Evolutionary conservation across 2,797 vertebrate species (phyloP).

Genomic region (Trachurus trachurus): DNA sequence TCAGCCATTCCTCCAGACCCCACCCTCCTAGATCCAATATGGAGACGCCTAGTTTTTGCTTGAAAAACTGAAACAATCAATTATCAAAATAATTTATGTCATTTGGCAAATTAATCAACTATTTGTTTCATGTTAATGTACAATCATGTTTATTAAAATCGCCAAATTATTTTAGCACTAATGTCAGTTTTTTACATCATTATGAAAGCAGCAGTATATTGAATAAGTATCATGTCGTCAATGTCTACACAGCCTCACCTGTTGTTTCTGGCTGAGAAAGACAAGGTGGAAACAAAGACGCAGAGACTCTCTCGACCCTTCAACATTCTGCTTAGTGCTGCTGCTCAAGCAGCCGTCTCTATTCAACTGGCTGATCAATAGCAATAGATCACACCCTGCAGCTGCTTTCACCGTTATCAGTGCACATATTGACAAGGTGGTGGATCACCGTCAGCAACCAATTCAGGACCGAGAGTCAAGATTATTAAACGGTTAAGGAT

Average conservation of each 20-base stretch:
- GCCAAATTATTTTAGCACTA: not conserved
- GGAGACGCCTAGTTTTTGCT: not conserved
- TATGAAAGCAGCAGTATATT: not conserved
- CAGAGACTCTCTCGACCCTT: not conserved
- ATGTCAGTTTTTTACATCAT: too few species aligned
- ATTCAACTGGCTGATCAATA: constrained; percentile 75
- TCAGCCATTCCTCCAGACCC: too few species aligned
- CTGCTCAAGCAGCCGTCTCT: constrained; percentile 54
- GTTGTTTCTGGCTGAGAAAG: not conserved
- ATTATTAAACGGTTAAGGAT: constrained; percentile 45
- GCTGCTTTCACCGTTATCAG: constrained; percentile 71
- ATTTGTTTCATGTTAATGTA: not conserved
- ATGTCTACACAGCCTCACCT: not conserved
- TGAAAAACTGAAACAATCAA: not conserved
- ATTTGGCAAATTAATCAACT: not conserved
- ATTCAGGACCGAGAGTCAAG: constrained; percentile 49
- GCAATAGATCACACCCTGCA: constrained; percentile 64
- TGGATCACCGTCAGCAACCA: constrained; percentile 61
- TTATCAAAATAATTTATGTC: not conserved
- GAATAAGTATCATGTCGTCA: not conserved
- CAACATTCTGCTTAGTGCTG: constrained; percentile 4
- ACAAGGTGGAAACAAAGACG: constrained; percentile 6
- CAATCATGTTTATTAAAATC: not conserved
- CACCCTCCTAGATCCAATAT: too few species aligned
- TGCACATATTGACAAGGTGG: constrained; percentile 69